These are phyloP conservation scores for Liparis tanakae DNA, from an alignment of 2,797 vertebrate species.

Conservation along the genomic window DNA sequence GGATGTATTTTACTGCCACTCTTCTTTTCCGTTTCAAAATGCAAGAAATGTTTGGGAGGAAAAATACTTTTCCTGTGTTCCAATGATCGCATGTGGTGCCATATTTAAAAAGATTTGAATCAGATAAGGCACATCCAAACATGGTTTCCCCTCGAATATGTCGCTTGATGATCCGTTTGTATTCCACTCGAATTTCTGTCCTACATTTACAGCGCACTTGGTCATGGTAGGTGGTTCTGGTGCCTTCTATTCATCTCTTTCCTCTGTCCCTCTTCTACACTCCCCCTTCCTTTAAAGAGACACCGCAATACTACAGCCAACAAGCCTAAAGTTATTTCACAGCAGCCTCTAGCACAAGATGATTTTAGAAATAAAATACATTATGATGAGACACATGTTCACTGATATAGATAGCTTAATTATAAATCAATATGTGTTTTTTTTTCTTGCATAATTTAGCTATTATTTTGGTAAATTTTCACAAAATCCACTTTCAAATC, in stretches of 20 bases:
- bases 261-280: conserved; percentile 78
- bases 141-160: conserved; percentile 69
- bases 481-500: background rate
- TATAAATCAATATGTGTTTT: background rate
- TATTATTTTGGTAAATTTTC: background rate
- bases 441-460: background rate
- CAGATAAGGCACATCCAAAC: conserved; percentile 74
- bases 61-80: conserved; percentile 68
- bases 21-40: conserved; percentile 74
- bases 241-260: conserved; percentile 83
- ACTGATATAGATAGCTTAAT: background rate
- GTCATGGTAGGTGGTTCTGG: conserved; percentile 82
- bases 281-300: conserved; percentile 85
- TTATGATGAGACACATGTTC: background rate
- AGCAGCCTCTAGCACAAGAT: background rate
- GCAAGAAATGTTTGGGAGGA: conserved; percentile 71
- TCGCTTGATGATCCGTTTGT: conserved; percentile 66
- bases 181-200: conserved; percentile 77
- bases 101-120: conserved; percentile 51
- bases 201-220: conserved; percentile 80
- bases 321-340: conserved; percentile 40
- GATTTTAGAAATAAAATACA: background rate
- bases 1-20: conserved; percentile 63
- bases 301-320: conserved; percentile 72
- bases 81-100: conserved; percentile 61